These are phyloP conservation scores for Amiota mariae DNA, from an alignment of 2,888 invertebrate genomes.

Conservation along the genomic window DNA sequence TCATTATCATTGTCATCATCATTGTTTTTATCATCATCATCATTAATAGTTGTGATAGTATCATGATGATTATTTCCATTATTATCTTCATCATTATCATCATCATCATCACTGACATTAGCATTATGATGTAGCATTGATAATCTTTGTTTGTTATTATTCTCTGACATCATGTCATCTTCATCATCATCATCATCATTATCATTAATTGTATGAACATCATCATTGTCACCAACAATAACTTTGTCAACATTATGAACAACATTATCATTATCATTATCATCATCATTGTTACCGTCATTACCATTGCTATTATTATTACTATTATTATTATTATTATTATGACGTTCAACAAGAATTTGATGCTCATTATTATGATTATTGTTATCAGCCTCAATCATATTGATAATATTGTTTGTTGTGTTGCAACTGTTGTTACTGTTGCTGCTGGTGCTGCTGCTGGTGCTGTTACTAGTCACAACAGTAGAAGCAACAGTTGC, in stretches of 20 bases:
- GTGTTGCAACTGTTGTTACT: constrained; percentile 37
- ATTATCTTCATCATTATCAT: constrained; percentile 46
- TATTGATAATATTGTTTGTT: constrained; percentile 30
- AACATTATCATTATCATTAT: constrained; percentile 38
- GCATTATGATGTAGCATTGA: not conserved
- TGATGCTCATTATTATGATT: not conserved
- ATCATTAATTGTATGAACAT: constrained; percentile 26
- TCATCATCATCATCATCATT: constrained; percentile 46
- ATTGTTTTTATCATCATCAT: constrained; percentile 31
- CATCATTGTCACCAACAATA: not conserved
- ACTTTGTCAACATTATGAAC: constrained; percentile 14
- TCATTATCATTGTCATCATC: constrained; percentile 3
- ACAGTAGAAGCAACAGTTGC: constrained; percentile 45
- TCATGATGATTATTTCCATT: constrained; percentile 7
- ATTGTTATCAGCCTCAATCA: not conserved
- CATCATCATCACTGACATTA: constrained; percentile 44
- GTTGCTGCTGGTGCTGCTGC: constrained; percentile 42
- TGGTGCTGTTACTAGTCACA: constrained; percentile 42
- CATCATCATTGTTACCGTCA: constrained; percentile 41
- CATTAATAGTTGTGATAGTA: constrained; percentile 17
- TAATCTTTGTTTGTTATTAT: too few relatives aligned
- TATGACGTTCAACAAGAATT: not conserved
- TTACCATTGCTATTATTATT: constrained; percentile 38
- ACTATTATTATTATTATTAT: constrained; percentile 13
- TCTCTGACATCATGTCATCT: constrained; percentile 33